Evolutionary conservation across 2,888 invertebrate genomes (phyloP), one percentile per base, ranked within the genome.

Genomic region (Drosophila suboccidentalis): DNA sequence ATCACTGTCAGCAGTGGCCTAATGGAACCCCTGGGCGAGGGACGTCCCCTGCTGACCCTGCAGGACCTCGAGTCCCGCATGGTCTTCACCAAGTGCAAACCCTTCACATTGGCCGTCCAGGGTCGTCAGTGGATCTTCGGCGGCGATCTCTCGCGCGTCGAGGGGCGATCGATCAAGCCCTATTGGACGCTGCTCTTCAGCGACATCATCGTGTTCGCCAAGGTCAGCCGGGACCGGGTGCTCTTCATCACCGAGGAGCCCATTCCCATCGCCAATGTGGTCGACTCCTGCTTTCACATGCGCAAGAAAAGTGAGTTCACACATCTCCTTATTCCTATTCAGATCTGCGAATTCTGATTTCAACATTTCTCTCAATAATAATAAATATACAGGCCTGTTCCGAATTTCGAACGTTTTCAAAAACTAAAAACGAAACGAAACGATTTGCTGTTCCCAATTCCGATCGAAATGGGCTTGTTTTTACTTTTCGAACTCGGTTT

Each of bases 111-210:
- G 91, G 96, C 96, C 88, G 95, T 96, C 83, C 95, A 96, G 55
- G 97, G 97, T 29, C 94, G 97, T 55, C 97, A 97, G 92, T 97
- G 97, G 97, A 96, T 97, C 65, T 97, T 97, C 84, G 97, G 97
- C 5, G 97, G 97, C 0, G 97, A 97, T 85, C 93, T 97, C 32
- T 96, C 96, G 11, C 94, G 97, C 74, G 96, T 97, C 1, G 97
- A 97, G 93, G 97, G 97, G 1, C 94, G 97, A 49, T 95, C 96
- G 2, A 94, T 97, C 29, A 94, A 97, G 71, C 96, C 97, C 0
- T 97, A 96, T 91, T 97, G 97, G 97, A 96, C 97, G 0, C 93
- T 97, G 64, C 94, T 97, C 49, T 96, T 97, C 91, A 96, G 96
- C 80, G 97, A 97, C 92, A 94, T 97, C 50, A 94, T 97, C 11